Evolutionary conservation across 2,888 invertebrate genomes (phyloP).

Genomic region (Glyphotaelius pellucidus): DNA sequence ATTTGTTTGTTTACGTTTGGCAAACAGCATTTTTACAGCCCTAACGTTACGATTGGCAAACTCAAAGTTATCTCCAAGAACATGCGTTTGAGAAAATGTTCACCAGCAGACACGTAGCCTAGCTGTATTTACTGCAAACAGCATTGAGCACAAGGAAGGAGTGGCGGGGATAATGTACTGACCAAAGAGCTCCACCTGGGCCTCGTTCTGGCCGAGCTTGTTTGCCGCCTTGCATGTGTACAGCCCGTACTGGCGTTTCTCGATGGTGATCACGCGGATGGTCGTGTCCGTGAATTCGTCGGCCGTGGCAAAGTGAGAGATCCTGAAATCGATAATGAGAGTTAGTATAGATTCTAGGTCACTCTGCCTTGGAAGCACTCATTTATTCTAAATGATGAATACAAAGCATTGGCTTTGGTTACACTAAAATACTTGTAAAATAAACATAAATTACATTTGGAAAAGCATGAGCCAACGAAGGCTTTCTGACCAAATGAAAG

Average conservation of each 20-base stretch:
- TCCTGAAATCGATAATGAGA: constrained; percentile 73
- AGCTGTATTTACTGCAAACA: neutral
- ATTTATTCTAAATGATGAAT: too few species aligned
- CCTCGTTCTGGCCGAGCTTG: constrained; percentile 89
- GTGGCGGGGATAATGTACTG: constrained; percentile 70
- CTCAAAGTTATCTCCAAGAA: neutral
- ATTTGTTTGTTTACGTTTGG: neutral
- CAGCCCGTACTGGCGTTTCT: constrained; percentile 91
- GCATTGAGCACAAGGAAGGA: neutral
- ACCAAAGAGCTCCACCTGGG: constrained; percentile 90
- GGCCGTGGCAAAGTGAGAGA: constrained; percentile 93
- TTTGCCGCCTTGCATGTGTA: constrained; percentile 94
- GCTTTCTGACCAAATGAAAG: too few species aligned
- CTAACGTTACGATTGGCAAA: neutral
- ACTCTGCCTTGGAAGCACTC: too few species aligned
- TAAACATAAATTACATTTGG: too few species aligned
- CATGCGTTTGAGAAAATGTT: neutral
- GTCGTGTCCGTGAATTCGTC: constrained; percentile 96
- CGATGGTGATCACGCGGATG: constrained; percentile 91
- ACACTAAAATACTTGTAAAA: too few species aligned
- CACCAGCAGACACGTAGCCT: neutral
- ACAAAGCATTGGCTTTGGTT: too few species aligned
- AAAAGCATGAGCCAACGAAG: too few species aligned
- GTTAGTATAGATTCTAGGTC: neutral
- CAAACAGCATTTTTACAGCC: neutral